A percentile compares a stretch with the other conserved stretches of the same genome.
Evolutionary conservation across 2,113 vertebrate species (phyloP).

Genomic region (Brienomyrus longianalis): DNA sequence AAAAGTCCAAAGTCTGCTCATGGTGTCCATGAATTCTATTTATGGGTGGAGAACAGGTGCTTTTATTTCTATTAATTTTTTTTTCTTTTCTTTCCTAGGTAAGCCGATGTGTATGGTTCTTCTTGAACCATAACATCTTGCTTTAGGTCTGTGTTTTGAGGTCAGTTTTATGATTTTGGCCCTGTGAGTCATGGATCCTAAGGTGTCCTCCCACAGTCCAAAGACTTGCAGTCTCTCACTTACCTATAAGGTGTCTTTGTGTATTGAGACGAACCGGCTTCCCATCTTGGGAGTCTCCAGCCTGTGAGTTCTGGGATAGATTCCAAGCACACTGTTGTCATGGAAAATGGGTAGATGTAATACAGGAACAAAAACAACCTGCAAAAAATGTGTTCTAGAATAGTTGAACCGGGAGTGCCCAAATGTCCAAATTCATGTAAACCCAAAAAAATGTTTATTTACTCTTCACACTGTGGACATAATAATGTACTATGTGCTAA

Average conservation of each 20-base stretch:
- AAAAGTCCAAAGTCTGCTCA: not conserved
- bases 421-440: not conserved
- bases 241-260: not conserved
- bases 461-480: not conserved
- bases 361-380: not conserved
- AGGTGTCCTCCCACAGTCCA: not conserved
- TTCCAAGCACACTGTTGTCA: not conserved
- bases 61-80: not conserved
- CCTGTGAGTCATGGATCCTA: not conserved
- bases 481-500: not conserved
- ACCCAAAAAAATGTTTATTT: not conserved
- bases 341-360: not conserved
- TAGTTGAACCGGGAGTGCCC: not conserved
- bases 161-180: not conserved
- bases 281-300: not conserved
- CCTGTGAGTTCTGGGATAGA: not conserved
- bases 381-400: not conserved
- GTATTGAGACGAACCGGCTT: not conserved
- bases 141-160: not conserved
- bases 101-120: not conserved
- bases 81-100: not conserved
- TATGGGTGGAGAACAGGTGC: not conserved
- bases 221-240: not conserved
- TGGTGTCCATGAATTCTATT: slow-evolving; percentile 3
- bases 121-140: not conserved